A percentile compares a stretch with the other conserved stretches of the same genome.
Evolutionary conservation across 2,888 invertebrate species (phyloP).

Genomic region (Acleris literana): DNA sequence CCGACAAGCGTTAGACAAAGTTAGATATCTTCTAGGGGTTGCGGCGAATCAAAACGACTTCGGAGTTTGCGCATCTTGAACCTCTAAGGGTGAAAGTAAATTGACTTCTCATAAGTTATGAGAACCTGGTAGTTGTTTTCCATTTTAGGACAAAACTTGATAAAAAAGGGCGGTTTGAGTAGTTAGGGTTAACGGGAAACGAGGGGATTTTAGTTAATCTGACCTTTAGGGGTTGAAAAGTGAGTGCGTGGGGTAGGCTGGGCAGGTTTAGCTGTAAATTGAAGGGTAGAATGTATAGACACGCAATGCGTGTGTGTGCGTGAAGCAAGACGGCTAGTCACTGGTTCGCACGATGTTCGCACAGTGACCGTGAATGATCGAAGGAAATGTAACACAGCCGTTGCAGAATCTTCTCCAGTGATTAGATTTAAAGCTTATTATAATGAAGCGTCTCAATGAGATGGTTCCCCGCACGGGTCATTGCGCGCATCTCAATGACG

Average conservation of each 20-base stretch:
- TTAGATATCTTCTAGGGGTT: constrained; percentile 59
- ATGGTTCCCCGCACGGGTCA: constrained; percentile 51
- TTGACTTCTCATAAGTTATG: constrained; percentile 61
- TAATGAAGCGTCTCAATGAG: constrained; percentile 40
- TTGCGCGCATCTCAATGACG: constrained; percentile 39
- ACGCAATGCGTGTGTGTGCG: constrained; percentile 34
- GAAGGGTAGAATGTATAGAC: constrained; percentile 14
- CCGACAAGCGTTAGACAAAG: constrained; percentile 66
- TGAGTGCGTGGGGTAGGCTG: constrained; percentile 54
- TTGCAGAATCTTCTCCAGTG: background rate
- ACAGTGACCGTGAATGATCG: constrained; percentile 6
- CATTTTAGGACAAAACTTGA: constrained; percentile 84
- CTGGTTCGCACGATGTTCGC: background rate
- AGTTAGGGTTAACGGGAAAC: constrained; percentile 42
- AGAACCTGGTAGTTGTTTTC: constrained; percentile 80
- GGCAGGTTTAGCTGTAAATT: constrained; percentile 11
- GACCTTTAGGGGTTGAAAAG: constrained; percentile 57
- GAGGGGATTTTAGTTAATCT: constrained; percentile 54
- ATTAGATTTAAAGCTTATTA: background rate
- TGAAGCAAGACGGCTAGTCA: constrained; percentile 17
- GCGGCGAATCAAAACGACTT: constrained; percentile 62
- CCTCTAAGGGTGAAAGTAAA: constrained; percentile 71
- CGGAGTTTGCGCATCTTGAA: constrained; percentile 76
- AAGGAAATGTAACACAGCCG: background rate
- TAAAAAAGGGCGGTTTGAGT: constrained; percentile 77